Base-by-base conservation (phyloP, 2,888 invertebrate species). In the Chelonus formosanus region DNA sequence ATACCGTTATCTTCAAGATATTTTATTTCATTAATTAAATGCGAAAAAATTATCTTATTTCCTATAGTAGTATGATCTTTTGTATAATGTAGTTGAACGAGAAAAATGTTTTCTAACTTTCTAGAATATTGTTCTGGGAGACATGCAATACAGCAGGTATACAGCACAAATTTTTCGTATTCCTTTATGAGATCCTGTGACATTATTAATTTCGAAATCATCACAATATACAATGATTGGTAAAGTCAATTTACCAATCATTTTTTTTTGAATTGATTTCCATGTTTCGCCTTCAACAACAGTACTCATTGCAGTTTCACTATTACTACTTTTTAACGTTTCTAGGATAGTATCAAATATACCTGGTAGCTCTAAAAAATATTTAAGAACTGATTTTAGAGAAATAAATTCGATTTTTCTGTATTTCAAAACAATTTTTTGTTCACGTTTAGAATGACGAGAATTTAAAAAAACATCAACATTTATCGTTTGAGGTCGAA, bases 131-230 rank as follows among this genome's bases (percentile, higher is more conserved):
- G 54, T n/a, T 56, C 10, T 5, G 71, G 67, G 3, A 75, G 32
- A 44, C 70, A 67, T 40, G 40, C 60, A 5, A 72, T 53, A 31
- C 69, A 48, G 58, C 66, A 72, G n/a, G 47, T 73, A 72, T 32
- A 70, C 53, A 10, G 66, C 74, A 5, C 72, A 67, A 10, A 74
- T 65, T 58, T 75, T 73, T 59, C 74, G 60, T 53, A 67, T 60
- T 52, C 68, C 64, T 53, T 44, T 53, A 10, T 68, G 68, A 50
- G 68, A 66, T 20, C 69, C 71, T 8, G 73, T 60, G 6, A 68
- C 65, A 47, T 75, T 74, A 44, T 73, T 74, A 5, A 75, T 71
- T 60, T 73, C 71, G 36, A 73, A 64, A 45, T 74, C 72, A 43
- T 73, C 72, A 44, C 67, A 71, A 60, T 63, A 73, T 3, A 72